Base-by-base conservation (phyloP, 1,140 invertebrate genomes). In the Odontomachus brunneus region DNA sequence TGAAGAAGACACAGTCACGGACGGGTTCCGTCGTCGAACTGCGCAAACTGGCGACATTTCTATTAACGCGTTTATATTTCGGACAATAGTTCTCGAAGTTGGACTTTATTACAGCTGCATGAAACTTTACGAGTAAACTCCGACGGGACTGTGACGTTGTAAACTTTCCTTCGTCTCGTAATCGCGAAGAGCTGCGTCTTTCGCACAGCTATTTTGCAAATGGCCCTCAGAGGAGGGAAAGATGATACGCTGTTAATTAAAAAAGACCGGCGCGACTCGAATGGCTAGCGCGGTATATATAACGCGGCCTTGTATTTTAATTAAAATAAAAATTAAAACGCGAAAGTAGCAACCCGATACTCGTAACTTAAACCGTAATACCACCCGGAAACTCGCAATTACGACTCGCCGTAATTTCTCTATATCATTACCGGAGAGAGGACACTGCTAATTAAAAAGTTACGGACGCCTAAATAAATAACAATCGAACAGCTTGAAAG, bases 381-480 rank as follows among this genome's bases (percentile, higher is more conserved):
- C 53, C 19, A n/a, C n/a, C 22, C 53, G 53, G 9, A 55, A 55
- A 19, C 53, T 55, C 53, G 5, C 53, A 19, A 55, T 55, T 55
- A 55, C 3, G n/a, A 7, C 53, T 19, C n/a, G 53, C n/a, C 53
- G 53, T 55, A 55, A 55, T 19, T 55, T 22, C 53, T 22, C 11
- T 55, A 22, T 55, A 44, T 44, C 38, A 55, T 19, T 19, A 19
- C n/a, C n/a, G n/a, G n/a, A n/a, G 53, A 19, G 22, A 19, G 17
- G 53, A 55, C 53, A 55, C 11, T 55, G 53, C 53, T 55, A 55
- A 55, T 55, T 55, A 55, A 55, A 55, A 55, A 55, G 53, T 55
- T 55, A 55, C 53, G 53, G n/a, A 19, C 1, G 22, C n/a, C 19
- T 22, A 22, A 55, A 55, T 55, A 55, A 55, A 55, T 55, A 55